A percentile compares a stretch with the other conserved stretches of the same genome.
Conservation (phyloP, 2,113 vertebrate genomes). For the Crocuta crocuta region DNA sequence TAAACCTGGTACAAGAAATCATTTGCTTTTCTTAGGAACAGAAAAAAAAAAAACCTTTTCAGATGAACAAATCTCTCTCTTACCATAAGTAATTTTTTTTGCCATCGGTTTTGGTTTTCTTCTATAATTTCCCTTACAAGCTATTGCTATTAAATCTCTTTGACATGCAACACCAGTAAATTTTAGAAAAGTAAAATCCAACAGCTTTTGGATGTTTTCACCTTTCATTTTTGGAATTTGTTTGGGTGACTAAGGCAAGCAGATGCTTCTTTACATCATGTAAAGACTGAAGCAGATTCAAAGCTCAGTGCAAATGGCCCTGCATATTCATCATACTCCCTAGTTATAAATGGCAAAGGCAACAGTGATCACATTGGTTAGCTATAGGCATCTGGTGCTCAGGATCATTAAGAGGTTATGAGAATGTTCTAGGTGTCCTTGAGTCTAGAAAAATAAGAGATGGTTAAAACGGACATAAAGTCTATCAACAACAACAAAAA, state of each 20-base stretch:
- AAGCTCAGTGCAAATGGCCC: not conserved
- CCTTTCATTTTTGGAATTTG: slow-evolving; percentile 51
- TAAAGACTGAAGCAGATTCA: not conserved
- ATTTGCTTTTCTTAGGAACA: not conserved
- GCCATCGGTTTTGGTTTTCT: not conserved
- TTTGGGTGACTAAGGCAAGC: slow-evolving; percentile 44
- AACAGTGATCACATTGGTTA: not conserved
- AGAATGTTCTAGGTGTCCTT: not conserved
- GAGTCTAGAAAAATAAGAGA: not conserved
- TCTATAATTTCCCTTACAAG: not conserved
- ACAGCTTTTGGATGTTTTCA: slow-evolving; percentile 13
- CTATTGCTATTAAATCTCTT: not conserved
- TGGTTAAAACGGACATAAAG: not conserved
- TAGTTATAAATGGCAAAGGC: slow-evolving; percentile 37
- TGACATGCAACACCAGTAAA: not conserved
- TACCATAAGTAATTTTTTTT: not conserved
- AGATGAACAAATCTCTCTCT: not conserved
- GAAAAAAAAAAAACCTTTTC: not conserved
- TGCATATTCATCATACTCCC: slow-evolving; percentile 17
- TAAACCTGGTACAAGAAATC: not conserved
- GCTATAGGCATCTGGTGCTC: not conserved
- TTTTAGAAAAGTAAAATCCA: slow-evolving; percentile 18
- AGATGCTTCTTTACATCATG: slow-evolving; percentile 27
- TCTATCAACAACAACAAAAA: not conserved
- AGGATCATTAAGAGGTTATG: not conserved